Evolutionary conservation across 1,140 invertebrate genomes (phyloP).

Genomic region (Coptotermes formosanus): DNA sequence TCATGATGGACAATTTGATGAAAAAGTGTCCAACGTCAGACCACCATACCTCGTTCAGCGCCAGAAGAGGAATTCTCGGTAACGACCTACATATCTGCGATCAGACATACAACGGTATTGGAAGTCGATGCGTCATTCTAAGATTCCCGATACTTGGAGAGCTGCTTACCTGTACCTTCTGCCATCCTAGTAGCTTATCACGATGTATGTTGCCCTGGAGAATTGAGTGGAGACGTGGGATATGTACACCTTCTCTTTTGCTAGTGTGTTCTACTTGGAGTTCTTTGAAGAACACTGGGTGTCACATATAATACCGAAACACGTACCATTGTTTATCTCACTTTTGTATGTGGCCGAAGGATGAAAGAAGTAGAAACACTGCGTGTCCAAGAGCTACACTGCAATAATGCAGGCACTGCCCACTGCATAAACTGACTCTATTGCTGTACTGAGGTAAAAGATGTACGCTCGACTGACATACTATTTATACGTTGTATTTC

Average conservation of each 20-base stretch:
- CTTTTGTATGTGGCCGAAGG: too few species aligned
- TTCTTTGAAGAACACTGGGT: neutral
- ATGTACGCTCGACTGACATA: too few species aligned
- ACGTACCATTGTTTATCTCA: neutral
- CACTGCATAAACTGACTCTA: too few species aligned
- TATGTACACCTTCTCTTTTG: neutral
- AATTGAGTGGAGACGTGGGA: neutral
- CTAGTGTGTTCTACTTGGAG: neutral
- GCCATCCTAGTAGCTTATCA: neutral
- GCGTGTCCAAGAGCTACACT: too few species aligned
- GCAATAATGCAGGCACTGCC: too few species aligned
- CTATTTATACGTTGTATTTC: too few species aligned
- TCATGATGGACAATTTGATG: neutral
- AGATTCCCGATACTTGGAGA: neutral
- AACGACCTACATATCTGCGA: neutral
- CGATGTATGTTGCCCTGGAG: slow-evolving; percentile 3
- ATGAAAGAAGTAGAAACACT: too few species aligned
- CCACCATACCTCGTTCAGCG: neutral
- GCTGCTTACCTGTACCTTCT: neutral
- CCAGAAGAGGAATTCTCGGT: neutral
- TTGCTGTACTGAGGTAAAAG: too few species aligned
- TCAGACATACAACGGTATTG: neutral
- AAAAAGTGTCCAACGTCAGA: neutral
- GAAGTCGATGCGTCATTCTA: slow-evolving; percentile 9
- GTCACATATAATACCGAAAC: neutral